These are phyloP conservation scores for Cryptosula pallasiana DNA, from an alignment of 2,888 invertebrate genomes.

Conservation along the genomic window DNA sequence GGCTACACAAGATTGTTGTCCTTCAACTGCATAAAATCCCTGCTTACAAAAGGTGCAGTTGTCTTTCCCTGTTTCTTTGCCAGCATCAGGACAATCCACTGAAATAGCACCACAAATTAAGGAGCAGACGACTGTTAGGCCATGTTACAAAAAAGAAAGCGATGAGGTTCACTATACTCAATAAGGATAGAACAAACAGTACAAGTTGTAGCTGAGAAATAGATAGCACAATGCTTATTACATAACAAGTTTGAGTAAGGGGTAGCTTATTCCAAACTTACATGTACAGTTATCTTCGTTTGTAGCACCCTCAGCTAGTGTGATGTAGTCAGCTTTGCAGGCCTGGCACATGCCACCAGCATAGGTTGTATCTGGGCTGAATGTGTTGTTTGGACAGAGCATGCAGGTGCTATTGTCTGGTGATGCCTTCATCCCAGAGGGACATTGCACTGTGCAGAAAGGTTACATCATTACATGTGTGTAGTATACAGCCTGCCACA, in stretches of 20 bases:
- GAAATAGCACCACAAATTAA: background rate
- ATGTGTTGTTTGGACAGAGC: background rate
- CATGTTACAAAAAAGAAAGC: too few species aligned
- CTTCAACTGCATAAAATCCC: background rate
- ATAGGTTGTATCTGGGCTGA: background rate
- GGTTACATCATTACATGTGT: too few species aligned
- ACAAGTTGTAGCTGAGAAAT: too few species aligned
- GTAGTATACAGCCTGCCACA: too few species aligned
- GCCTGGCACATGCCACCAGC: constrained; percentile 61
- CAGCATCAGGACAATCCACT: constrained; percentile 11
- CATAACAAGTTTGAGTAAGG: too few species aligned
- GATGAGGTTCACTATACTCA: too few species aligned
- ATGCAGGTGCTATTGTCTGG: background rate
- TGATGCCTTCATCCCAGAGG: background rate
- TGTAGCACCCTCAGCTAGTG: constrained; percentile 73
- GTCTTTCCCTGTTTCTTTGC: background rate
- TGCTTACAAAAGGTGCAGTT: background rate
- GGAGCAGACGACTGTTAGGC: too few species aligned
- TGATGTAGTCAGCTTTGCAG: constrained; percentile 86
- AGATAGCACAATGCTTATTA: too few species aligned
- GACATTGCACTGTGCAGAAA: background rate
- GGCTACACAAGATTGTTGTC: background rate
- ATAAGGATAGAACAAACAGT: too few species aligned
- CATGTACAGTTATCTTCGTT: constrained; percentile 57
- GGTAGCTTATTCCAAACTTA: too few species aligned